phyloP scores from a whole-genome alignment of 2,797 vertebrate genomes.

The Gymnothorax reevesii region DNA sequence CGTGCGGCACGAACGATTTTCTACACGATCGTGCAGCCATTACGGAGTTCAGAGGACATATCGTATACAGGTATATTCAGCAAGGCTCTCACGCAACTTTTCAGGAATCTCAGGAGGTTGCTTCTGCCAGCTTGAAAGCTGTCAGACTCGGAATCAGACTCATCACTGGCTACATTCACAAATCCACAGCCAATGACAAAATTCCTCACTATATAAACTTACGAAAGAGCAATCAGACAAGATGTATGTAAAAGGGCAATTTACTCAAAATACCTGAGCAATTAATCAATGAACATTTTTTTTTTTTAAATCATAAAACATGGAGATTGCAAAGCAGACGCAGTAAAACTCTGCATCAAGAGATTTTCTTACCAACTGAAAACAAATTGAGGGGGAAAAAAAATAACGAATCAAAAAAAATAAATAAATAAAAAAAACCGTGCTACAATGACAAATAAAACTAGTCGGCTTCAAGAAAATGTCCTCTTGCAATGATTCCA shows the following conservation, averaged over 20 bases:
- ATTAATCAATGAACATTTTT: slow-evolving; percentile 30
- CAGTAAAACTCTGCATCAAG: not conserved
- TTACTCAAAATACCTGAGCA: slow-evolving; percentile 59
- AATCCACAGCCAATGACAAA: not conserved
- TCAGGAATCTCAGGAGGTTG: no score
- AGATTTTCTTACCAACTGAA: not conserved
- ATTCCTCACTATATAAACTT: not conserved
- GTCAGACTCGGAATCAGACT: not conserved
- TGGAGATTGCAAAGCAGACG: slow-evolving; percentile 20
- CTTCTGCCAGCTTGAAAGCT: no score
- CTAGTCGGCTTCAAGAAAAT: not conserved
- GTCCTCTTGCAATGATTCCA: not conserved
- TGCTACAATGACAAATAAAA: not conserved
- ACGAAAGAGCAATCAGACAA: not conserved
- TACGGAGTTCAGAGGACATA: no score
- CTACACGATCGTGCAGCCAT: no score
- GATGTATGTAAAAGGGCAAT: slow-evolving; percentile 17
- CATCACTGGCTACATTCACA: not conserved
- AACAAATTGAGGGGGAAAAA: not conserved
- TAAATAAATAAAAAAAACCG: no score
- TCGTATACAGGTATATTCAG: no score
- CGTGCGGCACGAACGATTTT: no score
- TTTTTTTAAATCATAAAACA: slow-evolving; percentile 40
- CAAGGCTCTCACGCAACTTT: no score
- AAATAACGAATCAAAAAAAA: not conserved